phyloP scores from a whole-genome alignment of 2,888 invertebrate genomes.

The Myathropa florea region DNA sequence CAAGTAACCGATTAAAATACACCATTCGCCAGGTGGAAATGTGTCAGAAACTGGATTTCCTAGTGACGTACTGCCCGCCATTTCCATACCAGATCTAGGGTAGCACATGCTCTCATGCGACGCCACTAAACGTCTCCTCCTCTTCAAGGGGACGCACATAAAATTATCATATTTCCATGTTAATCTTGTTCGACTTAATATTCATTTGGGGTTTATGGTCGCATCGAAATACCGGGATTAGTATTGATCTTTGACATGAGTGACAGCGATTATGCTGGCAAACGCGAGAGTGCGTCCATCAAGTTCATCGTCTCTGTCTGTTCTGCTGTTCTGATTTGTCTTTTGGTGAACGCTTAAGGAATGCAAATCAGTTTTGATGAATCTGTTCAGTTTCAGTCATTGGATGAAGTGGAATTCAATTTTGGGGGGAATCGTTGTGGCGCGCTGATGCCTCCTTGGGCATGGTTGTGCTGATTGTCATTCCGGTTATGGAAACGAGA shows the following conservation, averaged over 20 bases:
- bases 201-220: constrained; percentile 34
- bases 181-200: constrained; percentile 16
- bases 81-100: background rate
- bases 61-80: constrained; percentile 10
- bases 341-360: background rate
- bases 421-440: too few species aligned
- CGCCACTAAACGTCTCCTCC: background rate
- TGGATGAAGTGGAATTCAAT: too few species aligned
- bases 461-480: too few species aligned
- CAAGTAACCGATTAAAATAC: background rate
- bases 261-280: background rate
- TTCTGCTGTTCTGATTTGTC: background rate
- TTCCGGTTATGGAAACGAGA: too few species aligned
- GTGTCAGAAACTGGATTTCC: constrained; percentile 35
- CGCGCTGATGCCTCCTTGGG: too few species aligned
- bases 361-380: background rate
- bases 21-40: constrained; percentile 1
- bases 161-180: constrained; percentile 45
- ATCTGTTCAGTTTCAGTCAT: background rate
- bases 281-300: background rate
- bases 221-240: background rate
- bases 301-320: background rate
- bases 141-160: constrained; percentile 12
- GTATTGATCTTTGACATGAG: constrained; percentile 15
- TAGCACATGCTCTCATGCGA: background rate